Base-by-base conservation (phyloP, 2,113 vertebrate genomes). In the Nothocercus nigrocapillus region DNA sequence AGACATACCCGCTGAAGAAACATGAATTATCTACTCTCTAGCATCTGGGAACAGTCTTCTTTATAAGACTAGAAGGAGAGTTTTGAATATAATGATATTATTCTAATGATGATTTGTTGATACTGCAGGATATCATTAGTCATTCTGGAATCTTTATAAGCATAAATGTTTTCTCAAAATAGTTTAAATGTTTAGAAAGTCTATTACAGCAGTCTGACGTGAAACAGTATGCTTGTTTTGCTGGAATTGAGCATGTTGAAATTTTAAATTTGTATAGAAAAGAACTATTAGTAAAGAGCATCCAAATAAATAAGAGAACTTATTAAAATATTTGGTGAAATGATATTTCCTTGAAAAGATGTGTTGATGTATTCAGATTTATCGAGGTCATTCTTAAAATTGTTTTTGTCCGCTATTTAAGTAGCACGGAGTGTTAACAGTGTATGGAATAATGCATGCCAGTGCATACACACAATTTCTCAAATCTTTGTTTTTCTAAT, bases 51-150 rank as follows among this genome's bases (percentile, higher is more conserved):
- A 87, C 67, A 80, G 64, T 96, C 1, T 20, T 89, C 67, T 89
- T 88, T 67, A 67, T 88, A 86, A 83, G 78, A 88, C 76, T 88
- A 86, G 75, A 89, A 85, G 66, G 44, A 61, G 58, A 62, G 62
- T 95, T 92, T 93, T 91, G 30, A 92, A 70, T 92, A 74, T 96
- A 93, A 86, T 9, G 40, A 82, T 34, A 59, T 93, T 85, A 73
- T 92, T 96, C 30, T 87, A 94, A 87, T 93, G 69, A 82, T 72
- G 67, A 89, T 93, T 95, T 96, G 81, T 93, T 92, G 82, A 70
- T 89, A 63, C 34, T 80, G 40, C 59, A 80, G 68, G 64, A 30
- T 93, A 92, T 95, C n/a, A 51, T 95, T 94, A 89, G 58, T 91
- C 82, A 88, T 89, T 13, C 32, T 94, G 44, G 51, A 85, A 85